Evolutionary conservation across 2,888 invertebrate genomes (phyloP).

Genomic region (Eilema depressum): DNA sequence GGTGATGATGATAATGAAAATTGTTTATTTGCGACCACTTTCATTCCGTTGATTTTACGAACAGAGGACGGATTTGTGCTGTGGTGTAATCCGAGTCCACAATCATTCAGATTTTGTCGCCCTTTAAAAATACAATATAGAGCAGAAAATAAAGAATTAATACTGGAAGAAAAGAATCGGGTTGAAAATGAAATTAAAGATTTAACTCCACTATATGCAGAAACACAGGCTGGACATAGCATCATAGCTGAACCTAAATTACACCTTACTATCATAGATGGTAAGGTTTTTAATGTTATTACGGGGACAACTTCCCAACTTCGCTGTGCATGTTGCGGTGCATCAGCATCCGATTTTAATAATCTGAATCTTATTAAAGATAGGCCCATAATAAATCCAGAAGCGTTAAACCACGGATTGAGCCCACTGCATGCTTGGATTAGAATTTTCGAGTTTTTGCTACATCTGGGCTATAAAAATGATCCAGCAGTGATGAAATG

Average conservation of each 20-base stretch:
- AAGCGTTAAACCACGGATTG: constrained; percentile 3
- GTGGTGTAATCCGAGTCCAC: constrained; percentile 3
- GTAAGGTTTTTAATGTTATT: constrained; percentile 11
- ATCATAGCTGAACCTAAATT: not conserved
- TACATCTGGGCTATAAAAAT: constrained; percentile 15
- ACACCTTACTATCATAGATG: constrained; percentile 12
- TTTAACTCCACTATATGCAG: not conserved
- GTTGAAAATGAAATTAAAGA: not conserved
- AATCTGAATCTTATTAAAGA: constrained; percentile 6
- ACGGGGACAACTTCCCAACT: no score
- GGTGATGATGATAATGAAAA: not conserved
- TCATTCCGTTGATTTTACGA: not conserved
- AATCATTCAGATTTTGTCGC: constrained; percentile 8
- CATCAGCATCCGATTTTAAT: constrained; percentile 6
- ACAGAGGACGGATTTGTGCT: no score
- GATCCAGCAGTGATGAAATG: constrained; percentile 11
- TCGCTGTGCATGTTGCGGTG: constrained; percentile 6
- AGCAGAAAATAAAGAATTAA: constrained; percentile 11
- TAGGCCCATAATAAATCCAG: not conserved
- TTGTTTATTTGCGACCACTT: constrained; percentile 5
- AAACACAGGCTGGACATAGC: not conserved
- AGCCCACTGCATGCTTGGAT: no score
- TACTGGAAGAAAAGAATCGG: constrained; percentile 6
- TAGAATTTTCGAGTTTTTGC: constrained; percentile 8
- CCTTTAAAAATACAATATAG: constrained; percentile 13